Conservation (phyloP, 1,140 invertebrate genomes). For the Drosophila ironensis region DNA sequence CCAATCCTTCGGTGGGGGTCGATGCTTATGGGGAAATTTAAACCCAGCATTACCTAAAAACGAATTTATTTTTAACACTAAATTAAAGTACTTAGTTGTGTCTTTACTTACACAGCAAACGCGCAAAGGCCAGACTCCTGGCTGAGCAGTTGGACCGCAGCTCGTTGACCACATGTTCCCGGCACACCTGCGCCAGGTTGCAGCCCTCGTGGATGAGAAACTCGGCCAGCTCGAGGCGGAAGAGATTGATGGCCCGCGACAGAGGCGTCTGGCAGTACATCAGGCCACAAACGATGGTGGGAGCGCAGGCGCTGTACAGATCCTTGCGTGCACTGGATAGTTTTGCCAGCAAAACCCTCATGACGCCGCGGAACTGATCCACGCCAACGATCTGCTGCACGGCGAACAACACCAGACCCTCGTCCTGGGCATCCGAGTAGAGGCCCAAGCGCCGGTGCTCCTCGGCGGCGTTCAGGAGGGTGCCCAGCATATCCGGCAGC, state of each 20-base stretch:
- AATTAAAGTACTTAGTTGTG: no score
- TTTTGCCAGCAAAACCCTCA: conserved; percentile 82
- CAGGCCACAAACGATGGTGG: conserved; percentile 50
- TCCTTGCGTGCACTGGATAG: conserved; percentile 43
- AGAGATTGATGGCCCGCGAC: conserved; percentile 82
- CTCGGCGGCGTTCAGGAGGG: conserved; percentile 82
- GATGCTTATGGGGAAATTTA: conserved; percentile 47
- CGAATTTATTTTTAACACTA: neutral
- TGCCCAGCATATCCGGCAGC: conserved; percentile 83
- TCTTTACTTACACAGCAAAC: conserved; percentile 57
- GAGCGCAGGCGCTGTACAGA: conserved; percentile 41
- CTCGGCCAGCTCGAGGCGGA: conserved; percentile 81
- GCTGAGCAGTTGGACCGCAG: conserved; percentile 27
- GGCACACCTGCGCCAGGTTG: conserved; percentile 75
- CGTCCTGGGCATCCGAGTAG: conserved; percentile 69
- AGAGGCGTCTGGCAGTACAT: conserved; percentile 83
- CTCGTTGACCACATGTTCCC: conserved; percentile 49
- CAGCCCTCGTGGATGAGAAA: conserved; percentile 83
- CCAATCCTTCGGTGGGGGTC: conserved; percentile 20
- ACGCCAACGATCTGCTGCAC: conserved; percentile 81
- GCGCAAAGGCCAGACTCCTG: conserved; percentile 32
- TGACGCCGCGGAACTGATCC: conserved; percentile 79
- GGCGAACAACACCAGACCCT: conserved; percentile 81
- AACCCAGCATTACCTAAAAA: conserved; percentile 59
- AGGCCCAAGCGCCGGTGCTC: conserved; percentile 37